A percentile compares a stretch with the other conserved stretches of the same genome.
Evolutionary conservation across 2,113 vertebrate genomes (phyloP).

Genomic region (Podiceps cristatus): DNA sequence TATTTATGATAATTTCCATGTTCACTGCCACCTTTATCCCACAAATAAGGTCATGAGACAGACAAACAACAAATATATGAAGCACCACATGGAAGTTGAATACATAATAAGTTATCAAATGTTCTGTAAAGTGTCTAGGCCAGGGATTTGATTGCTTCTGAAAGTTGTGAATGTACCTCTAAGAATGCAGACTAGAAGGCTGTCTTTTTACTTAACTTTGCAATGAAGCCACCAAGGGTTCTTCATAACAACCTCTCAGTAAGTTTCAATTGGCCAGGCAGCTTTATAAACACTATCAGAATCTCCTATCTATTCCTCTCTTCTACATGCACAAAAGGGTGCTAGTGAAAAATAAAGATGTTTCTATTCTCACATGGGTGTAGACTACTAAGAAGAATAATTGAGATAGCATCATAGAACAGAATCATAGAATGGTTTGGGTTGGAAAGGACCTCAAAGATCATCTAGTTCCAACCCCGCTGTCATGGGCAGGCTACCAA

Average conservation of each 20-base stretch:
- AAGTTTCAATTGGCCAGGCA: not conserved
- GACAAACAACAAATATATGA: slow-evolving; percentile 47
- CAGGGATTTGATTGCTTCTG: not conserved
- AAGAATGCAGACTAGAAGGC: not conserved
- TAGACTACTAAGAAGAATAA: not conserved
- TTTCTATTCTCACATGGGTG: not conserved
- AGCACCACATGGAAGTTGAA: slow-evolving; percentile 17
- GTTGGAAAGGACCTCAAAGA: no score
- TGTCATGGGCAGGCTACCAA: not conserved
- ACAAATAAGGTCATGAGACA: slow-evolving; percentile 68
- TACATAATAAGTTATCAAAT: slow-evolving; percentile 21
- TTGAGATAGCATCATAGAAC: not conserved
- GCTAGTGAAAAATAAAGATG: not conserved
- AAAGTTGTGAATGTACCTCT: not conserved
- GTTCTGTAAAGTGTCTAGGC: not conserved
- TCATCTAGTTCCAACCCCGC: no score
- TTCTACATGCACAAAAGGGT: not conserved
- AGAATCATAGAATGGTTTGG: no score
- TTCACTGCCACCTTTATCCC: slow-evolving; percentile 62
- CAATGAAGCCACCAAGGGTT: not conserved
- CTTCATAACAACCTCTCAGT: not conserved
- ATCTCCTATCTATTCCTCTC: not conserved
- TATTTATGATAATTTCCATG: slow-evolving; percentile 65
- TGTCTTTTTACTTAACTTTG: not conserved
- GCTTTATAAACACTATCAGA: not conserved